Evolutionary conservation across 2,888 invertebrate genomes (phyloP), one percentile per base, ranked within the genome.

Genomic region (Holacanthella duospinosa): DNA sequence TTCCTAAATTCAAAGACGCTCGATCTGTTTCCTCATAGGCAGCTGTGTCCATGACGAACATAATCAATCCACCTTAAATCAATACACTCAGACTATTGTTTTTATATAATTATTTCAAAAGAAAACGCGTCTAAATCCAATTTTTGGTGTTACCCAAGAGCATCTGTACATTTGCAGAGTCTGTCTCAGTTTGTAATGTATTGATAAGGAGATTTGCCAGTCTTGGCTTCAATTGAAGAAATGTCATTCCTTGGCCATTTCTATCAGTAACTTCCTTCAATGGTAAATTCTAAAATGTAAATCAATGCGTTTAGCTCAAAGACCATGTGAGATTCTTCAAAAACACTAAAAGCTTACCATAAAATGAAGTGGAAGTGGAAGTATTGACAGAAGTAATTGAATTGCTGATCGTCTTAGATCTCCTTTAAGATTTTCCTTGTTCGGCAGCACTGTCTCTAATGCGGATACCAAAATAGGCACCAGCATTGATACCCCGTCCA

Each of bases 351-450:
- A 12, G 61, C 60, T 70, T 73, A 82, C 81, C 76, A 84, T 89
- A 76, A 93, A 96, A 79, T 97, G 95, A 64, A 95, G 82, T 0
- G 99, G 97, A 74, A 97, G 83, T 24, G 91, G 88, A 66, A 97
- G 82, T 78, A 97, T 84, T 1, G 96, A 96, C 70, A 95, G 78
- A 26, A 99, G 81, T 60, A 95, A 82, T 75, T 94, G 89, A 66
- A 95, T 93, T 29, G 94, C 92, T 1, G 96, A 91, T 73, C 91
- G 86, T 66, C 97, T 83, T 64, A 99, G 79, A 75, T 91, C 90
- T 1, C 85, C 82, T 77, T 85, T 86, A 67, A 87, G 86, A 9
- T 87, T 80, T 75, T 91, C 89, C 74, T 88, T 87, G 73, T 93
- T 93, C 0, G 90, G 88, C 48, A 97, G 80, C 24, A 97, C 90